Evolutionary conservation across 2,797 vertebrate genomes (phyloP), one percentile per base, ranked within the genome.

Genomic region (Columba guinea): DNA sequence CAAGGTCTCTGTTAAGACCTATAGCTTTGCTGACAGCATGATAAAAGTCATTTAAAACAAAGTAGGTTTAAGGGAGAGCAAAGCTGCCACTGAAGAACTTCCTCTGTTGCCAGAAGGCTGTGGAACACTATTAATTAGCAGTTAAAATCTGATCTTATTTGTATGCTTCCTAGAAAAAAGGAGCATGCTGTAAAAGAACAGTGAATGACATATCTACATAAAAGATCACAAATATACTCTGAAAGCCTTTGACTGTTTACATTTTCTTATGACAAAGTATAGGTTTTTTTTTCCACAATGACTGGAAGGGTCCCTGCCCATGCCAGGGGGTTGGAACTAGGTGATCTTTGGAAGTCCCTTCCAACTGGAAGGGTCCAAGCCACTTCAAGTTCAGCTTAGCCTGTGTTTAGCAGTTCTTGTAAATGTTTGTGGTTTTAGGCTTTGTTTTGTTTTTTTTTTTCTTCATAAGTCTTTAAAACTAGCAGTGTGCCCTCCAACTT

Each of bases 81-180:
- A 77, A 90, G 75, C 69, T 87, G 64, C 68, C 53, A 59, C 68
- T 85, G 75, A 83, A 85, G 60, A 87, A 77, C 55, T 71, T 89
- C 41, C 9, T 85, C 84, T 94, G 89, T 80, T 89, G 34, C 90
- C 75, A 85, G 71, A 91, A 94, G 56, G 23, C 71, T 80, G 71
- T 83, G 49, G 49, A 95, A 83, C 34, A 68, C 55, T 74, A 62
- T 85, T 93, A 95, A 95, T 92, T 92, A 94, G 79, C 62, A 73
- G 46, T 58, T 89, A 92, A 96, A 94, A 89, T 64, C 75, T 87
- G 55, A 90, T 73, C 58, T 92, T 39, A 89, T 95, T 89, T 92
- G 48, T 74, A 89, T 24, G 35, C 49, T 91, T 81, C 44, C 64
- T 71, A 73, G 68, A 87, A 84, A 78, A 91, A 89, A 83, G 20